phyloP scores from a whole-genome alignment of 2,797 vertebrate species.

The Eremophila alpestris region DNA sequence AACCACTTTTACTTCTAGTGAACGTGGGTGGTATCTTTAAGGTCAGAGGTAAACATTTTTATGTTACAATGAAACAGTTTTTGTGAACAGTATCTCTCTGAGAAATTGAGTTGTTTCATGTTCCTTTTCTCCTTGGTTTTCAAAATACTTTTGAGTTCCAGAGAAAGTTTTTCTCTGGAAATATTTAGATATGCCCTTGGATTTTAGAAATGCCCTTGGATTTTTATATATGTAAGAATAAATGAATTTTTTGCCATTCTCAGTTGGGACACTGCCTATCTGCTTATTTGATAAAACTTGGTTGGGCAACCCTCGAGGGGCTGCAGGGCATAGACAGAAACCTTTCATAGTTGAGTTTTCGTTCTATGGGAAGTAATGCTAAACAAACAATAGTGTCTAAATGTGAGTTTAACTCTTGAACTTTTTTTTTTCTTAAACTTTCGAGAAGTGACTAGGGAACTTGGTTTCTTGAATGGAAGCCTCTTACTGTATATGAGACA shows the following conservation, averaged over 20 bases:
- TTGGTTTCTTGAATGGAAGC: background rate
- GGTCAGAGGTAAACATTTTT: background rate
- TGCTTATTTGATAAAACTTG: background rate
- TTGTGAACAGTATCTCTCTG: background rate
- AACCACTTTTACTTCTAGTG: background rate
- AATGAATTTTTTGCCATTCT: background rate
- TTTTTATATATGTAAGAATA: background rate
- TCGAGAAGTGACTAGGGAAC: background rate
- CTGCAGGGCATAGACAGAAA: background rate
- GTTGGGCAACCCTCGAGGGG: background rate
- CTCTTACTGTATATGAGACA: background rate
- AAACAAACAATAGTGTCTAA: background rate
- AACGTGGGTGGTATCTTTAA: background rate
- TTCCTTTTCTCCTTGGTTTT: background rate
- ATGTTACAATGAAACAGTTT: background rate
- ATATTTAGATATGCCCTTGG: background rate
- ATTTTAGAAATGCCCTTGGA: background rate
- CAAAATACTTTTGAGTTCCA: background rate
- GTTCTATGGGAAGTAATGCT: background rate
- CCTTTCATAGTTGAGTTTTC: background rate
- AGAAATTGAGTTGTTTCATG: background rate
- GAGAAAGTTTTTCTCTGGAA: background rate
- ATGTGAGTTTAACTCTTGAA: background rate
- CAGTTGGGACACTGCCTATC: background rate
- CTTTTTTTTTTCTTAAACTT: background rate